Evolutionary conservation across 2,113 vertebrate species (phyloP), one percentile per base, ranked within the genome.

Genomic region (Pseudopipra pipra): DNA sequence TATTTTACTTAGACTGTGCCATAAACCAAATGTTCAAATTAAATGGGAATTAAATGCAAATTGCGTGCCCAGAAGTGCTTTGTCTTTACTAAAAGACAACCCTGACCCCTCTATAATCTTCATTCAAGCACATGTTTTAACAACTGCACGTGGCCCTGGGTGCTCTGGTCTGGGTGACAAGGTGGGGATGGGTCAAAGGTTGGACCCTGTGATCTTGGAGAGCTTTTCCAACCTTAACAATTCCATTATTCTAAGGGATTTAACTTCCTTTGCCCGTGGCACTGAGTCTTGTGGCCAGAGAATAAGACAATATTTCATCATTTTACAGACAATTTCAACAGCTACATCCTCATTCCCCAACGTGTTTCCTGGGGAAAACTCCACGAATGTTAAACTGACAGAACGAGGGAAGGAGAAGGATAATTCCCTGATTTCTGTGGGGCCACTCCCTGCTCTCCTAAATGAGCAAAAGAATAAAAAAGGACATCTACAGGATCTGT

Each of bases 241-340:
- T 65, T 37, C 58, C 56, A 35, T 27, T 31, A 73, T 65, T 65
- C 47, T 10, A 31, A 73, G 35, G 35, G 13, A 58, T 27, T 44
- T 41, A 11, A 65, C 12, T 55, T 56, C 25, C 30, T 70, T 37
- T 65, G 20, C 31, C 47, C 52, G 21, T 7, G 27, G 43, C 20
- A 51, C 17, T 1, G 43, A 52, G 44, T 31, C 61, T 30, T 1
- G 24, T 15, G 22, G 47, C 28, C 24, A 20, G 62, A 58, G 41
- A 2, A 51, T 4, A 0, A 19, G 14, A 21, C 37, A 33, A 56
- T 5, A 8, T 33, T 51, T n/a, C 9, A 4, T 27, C 61, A 13
- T 52, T 85, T 58, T 20, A 28, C 8, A 24, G 54, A 56, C 12
- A 20, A 8, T 58, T 85, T 20, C 49, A n/a, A 47, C 67, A 75